Evolutionary conservation across 1,140 invertebrate genomes (phyloP).

Genomic region (Halictus rubicundus): DNA sequence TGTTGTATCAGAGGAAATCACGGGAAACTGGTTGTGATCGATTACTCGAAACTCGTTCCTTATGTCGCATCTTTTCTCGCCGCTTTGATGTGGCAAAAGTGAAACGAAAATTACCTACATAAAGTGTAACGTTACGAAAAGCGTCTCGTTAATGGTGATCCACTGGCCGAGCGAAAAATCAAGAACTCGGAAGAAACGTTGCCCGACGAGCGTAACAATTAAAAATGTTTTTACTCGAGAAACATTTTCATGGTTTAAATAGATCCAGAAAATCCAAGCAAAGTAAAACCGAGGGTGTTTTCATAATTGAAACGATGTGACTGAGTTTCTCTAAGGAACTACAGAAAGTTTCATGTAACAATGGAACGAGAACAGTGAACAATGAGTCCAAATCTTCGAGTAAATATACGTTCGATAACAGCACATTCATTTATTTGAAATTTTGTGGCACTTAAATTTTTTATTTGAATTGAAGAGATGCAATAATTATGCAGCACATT

Average conservation of each 20-base stretch:
- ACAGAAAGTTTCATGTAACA: not conserved
- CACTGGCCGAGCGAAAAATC: slow-evolving; percentile 17
- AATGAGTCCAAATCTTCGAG: not conserved
- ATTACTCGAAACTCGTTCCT: slow-evolving; percentile 11
- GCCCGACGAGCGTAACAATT: not conserved
- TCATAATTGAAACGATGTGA: not conserved
- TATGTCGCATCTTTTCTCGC: not conserved
- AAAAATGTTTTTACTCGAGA: not conserved
- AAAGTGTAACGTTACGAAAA: slow-evolving; percentile 24
- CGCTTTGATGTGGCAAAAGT: not conserved
- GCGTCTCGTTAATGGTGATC: slow-evolving; percentile 12
- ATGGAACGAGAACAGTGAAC: not conserved
- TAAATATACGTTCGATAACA: not conserved
- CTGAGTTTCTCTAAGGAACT: not conserved
- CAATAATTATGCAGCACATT: too few relatives aligned
- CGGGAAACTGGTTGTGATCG: not conserved
- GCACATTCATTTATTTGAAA: too few relatives aligned
- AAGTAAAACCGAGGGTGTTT: not conserved
- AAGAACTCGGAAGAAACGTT: slow-evolving; percentile 1
- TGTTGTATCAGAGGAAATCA: not conserved
- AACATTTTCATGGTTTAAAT: not conserved
- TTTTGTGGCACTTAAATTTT: too few relatives aligned
- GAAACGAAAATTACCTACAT: slow-evolving; percentile 10
- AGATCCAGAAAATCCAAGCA: not conserved
- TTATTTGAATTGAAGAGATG: too few relatives aligned